Evolutionary conservation across 2,888 invertebrate species (phyloP), one percentile per base, ranked within the genome.

Genomic region (Schizaphis graminum): DNA sequence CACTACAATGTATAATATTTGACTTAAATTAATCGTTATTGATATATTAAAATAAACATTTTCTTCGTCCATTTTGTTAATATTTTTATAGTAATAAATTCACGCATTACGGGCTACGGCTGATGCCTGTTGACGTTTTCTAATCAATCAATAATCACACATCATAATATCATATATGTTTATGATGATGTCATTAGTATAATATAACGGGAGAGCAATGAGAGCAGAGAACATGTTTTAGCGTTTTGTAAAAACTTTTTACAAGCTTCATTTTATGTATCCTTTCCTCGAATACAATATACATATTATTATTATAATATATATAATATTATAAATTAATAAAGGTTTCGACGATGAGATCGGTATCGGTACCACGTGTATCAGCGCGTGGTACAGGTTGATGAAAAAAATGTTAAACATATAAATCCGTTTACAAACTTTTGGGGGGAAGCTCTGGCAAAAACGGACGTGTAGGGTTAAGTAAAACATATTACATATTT

Each of bases 401-500:
- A 77, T 35, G 5, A 77, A 77, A 35, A 10, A 67, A 67, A 21
- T 77, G 35, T 8, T 8, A 3, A 67, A 35, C 67, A 61, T 28
- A 77, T 35, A 77, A 77, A 77, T 77, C 77, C 21, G 35, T 77
- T 77, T 35, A 35, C 21, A 35, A 77, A 77, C 77, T 77, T 77
- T 77, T 77, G 7, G 21, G 35, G 35, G 21, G 77, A 35, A 35
- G 8, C 21, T 21, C 35, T 8, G 21, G 35, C 21, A 8, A 77
- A 77, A 77, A 35, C 35, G 35, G 67, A n/a, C 35, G 67, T 16
- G 77, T 21, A 35, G 35, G 21, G 77, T 77, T 77, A 77, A 77
- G 77, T 77, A 77, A 77, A 77, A 77, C 77, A 35, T 35, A 77
- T 77, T 77, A 77, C 77, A 77, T 77, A 35, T 77, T 77, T 77